phyloP scores from a whole-genome alignment of 2,113 vertebrate genomes.

The Cyanoderma ruficeps region DNA sequence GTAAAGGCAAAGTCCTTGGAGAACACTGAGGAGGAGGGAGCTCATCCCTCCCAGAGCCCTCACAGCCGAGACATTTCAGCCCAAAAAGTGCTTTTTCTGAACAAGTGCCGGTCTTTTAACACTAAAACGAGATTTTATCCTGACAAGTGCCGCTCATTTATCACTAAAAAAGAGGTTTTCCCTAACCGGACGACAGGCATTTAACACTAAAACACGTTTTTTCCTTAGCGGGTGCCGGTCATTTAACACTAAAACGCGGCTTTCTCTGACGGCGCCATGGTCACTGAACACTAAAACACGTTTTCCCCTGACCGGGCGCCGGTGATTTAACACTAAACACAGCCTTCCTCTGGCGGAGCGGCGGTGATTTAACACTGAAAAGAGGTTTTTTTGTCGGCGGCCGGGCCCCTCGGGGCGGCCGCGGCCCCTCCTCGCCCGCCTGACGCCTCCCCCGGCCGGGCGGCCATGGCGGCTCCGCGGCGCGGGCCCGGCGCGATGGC shows the following conservation, averaged over 20 bases:
- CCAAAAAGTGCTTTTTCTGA: neutral
- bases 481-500: too few species aligned
- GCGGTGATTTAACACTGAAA: neutral
- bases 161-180: neutral
- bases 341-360: rapidly evolving
- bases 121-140: neutral
- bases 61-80: neutral
- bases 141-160: neutral
- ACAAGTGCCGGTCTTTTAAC: neutral
- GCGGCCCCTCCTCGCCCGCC: too few species aligned
- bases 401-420: neutral
- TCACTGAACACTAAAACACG: rapidly evolving
- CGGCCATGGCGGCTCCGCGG: too few species aligned
- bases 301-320: rapidly evolving
- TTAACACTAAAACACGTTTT: neutral
- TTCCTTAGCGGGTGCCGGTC: neutral
- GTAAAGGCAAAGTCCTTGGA: neutral
- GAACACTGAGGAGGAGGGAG: neutral
- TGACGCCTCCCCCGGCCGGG: too few species aligned
- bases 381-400: neutral
- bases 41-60: neutral
- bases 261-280: neutral
- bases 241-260: neutral
- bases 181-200: neutral
- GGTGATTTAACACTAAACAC: neutral